Base-by-base conservation (phyloP, 2,888 invertebrate species). In the Strigamia maritima region DNA sequence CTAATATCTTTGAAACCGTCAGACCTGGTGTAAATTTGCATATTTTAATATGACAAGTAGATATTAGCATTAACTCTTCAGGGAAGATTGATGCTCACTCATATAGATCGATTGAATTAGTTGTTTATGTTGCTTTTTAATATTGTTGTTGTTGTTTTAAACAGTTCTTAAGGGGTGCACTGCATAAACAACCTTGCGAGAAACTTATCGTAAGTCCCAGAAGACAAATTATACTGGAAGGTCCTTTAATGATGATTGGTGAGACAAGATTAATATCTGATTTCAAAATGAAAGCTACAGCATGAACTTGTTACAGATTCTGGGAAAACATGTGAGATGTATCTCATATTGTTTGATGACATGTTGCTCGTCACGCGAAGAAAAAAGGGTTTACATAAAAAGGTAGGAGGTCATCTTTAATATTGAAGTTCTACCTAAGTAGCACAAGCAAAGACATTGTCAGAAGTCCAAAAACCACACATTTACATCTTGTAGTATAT, bases 281-380 rank as follows among this genome's bases (percentile, higher is more conserved):
- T 44, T 1, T 14, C 70, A 70, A 70, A 12, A 70, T 12, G 19
- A 2, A 1, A n/a, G 70, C 8, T 2, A 8, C 2, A n/a, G 14
- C 14, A 7, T 70, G n/a, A 70, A 70, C 28, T 70, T 4, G 1
- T 44, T 40, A 10, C 35, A 80, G 90, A 90, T 83, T 86, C 88
- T 44, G 88, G 89, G 49, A 89, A 89, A 83, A 86, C 88, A 0
- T 85, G 87, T 12, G 90, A 90, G 83, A 88, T 90, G 84, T 89
- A 89, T 83, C 87, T 90, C 79, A 89, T 90, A 81, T 85, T 90
- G 2, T 90, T 90, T 84, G 90, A 90, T 82, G 90, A 90, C 83
- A 89, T 90, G 87, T 86, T 90, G 35, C 86, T 90, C 79, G 86
- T 90, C 79, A 90, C 90, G 0, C 87, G 89, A 83, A 84, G 88